phyloP scores from a whole-genome alignment of 2,113 vertebrate species.

The Onychostoma macrolepis region DNA sequence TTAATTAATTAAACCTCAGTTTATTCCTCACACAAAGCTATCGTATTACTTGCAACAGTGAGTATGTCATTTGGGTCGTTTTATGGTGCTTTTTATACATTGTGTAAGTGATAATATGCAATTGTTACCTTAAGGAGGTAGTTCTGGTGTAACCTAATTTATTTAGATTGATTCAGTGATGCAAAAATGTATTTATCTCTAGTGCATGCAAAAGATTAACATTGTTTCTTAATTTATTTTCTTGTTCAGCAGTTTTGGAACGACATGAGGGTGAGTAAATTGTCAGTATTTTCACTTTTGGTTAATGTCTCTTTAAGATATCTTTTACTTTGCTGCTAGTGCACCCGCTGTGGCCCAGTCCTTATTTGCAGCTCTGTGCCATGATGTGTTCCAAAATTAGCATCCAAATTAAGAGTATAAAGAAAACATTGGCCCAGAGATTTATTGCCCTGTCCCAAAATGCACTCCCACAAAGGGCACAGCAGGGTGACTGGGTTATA shows the following conservation, averaged over 20 bases:
- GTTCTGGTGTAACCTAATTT: not conserved
- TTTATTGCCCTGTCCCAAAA: constrained; percentile 48
- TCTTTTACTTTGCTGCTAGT: not conserved
- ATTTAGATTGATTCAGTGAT: not conserved
- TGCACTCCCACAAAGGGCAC: constrained; percentile 38
- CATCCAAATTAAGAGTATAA: constrained; percentile 35
- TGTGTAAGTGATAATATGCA: not conserved
- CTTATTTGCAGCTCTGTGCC: constrained; percentile 62
- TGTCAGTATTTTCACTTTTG: not conserved
- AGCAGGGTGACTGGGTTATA: constrained; percentile 38
- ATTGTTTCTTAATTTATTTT: not conserved
- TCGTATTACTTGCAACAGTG: not conserved
- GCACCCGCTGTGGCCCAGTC: constrained; percentile 39
- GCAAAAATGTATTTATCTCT: not conserved
- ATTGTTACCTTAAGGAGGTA: not conserved
- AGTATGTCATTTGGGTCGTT: not conserved
- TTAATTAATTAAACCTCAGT: not conserved
- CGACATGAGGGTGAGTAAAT: not conserved
- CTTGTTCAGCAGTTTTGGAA: not conserved
- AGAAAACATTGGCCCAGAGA: constrained; percentile 49
- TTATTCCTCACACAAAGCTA: not conserved
- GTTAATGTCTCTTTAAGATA: not conserved
- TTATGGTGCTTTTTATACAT: not conserved
- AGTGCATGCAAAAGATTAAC: not conserved
- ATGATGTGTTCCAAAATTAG: constrained; percentile 58